Evolutionary conservation across 53 echinoderm and acorn worm genomes (phyloP).

Genomic region (Actinopyga echinites): DNA sequence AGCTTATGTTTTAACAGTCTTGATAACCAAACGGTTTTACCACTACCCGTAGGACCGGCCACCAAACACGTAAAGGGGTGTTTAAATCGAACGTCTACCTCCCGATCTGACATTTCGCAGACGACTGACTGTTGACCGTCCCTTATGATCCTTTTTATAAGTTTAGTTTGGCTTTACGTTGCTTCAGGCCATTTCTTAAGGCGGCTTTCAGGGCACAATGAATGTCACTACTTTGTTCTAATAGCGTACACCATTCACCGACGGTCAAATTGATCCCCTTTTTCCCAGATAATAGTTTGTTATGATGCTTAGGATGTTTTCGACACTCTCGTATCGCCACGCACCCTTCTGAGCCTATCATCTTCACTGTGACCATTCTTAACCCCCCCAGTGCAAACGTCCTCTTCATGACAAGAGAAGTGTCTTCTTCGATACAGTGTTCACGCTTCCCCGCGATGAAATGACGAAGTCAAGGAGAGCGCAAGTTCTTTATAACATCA

Average conservation of each 20-base stretch:
- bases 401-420: background rate
- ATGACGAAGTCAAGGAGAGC: no score
- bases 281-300: background rate
- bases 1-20: constrained; percentile 18
- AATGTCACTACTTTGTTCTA: background rate
- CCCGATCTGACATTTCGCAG: no score
- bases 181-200: background rate
- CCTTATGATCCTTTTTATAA: background rate
- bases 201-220: background rate
- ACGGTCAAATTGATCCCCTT: constrained; percentile 5
- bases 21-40: constrained; percentile 53
- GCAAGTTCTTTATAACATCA: no score
- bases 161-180: background rate
- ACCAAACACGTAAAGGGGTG: constrained; percentile 56
- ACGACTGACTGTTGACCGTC: background rate
- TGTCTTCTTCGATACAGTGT: no score
- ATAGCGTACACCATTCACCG: background rate
- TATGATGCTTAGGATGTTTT: background rate
- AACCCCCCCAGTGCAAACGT: background rate
- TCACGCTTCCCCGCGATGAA: no score
- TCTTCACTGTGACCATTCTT: background rate
- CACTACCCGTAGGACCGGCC: constrained; percentile 37
- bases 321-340: background rate
- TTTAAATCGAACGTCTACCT: constrained; percentile 8
- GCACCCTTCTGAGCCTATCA: background rate